Evolutionary conservation across 2,113 vertebrate genomes (phyloP), one percentile per base, ranked within the genome.

Genomic region (Phoenicopterus ruber): DNA sequence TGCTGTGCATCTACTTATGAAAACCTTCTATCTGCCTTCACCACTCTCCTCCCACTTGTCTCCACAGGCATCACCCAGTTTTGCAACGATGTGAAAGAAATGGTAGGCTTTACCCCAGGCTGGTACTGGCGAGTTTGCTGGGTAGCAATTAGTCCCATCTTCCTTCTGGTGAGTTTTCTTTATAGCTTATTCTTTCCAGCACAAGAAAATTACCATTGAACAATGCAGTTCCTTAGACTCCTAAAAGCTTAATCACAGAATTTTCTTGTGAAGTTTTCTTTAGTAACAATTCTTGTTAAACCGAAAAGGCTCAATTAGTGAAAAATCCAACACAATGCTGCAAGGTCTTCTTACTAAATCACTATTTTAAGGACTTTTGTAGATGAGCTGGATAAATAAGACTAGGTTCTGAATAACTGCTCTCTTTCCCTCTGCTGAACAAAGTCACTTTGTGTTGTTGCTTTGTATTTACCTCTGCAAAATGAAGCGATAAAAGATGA

Each of bases 71-170:
- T 99, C 95, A 98, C 97, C 55, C 99, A 99, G 88, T 99, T 99
- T 95, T 99, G 99, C 97, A 98, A 98, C 0, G 99, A 99, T 10
- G 90, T 99, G 96, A 98, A 99, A 49, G 95, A 98, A 90, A 99
- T 99, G 99, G 97, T 99, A 6, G 99, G 99, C 83, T 99, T 99
- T 97, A 98, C 98, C 96, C 99, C 99, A 1, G 99, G 99, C 44
- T 98, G 97, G 97, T 99, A 99, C 96, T 99, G 99, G 99, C 97
- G 98, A 96, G 94, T 99, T 88, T 99, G 99, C 97, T 99, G 99
- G 99, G 98, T 98, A 10, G 99, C 98, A 80, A 98, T 99, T 96
- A 99, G 99, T 92, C 99, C 99, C 47, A 96, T 98, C 84, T 99
- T 99, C 96, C 98, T 99, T 82, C 93, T 99, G 99, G 99, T 99